These are phyloP conservation scores for Bombus sylvicola DNA, from an alignment of 1,140 invertebrate species.

Conservation along the genomic window DNA sequence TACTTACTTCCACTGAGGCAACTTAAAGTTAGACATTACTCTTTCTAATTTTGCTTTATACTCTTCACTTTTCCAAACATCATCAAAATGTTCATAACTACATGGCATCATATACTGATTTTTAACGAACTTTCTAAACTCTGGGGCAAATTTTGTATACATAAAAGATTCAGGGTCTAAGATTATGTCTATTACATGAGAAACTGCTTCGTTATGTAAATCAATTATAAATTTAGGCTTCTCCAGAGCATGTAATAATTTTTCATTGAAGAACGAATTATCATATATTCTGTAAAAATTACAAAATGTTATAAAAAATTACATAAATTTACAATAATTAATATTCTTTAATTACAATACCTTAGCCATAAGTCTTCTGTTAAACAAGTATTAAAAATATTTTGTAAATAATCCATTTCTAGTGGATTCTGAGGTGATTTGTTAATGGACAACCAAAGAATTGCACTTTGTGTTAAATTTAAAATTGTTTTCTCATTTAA, in stretches of 20 bases:
- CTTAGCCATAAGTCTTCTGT: conserved; percentile 87
- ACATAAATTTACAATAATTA: neutral
- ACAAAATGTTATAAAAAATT: neutral
- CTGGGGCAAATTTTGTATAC: conserved; percentile 82
- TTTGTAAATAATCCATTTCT: conserved; percentile 84
- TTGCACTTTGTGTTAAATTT: conserved; percentile 82
- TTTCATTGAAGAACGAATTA: conserved; percentile 81
- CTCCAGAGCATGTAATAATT: conserved; percentile 80
- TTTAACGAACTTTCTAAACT: conserved; percentile 81
- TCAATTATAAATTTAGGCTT: conserved; percentile 85
- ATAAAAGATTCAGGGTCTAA: conserved; percentile 81
- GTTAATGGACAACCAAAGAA: conserved; percentile 85
- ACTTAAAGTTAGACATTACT: conserved; percentile 68
- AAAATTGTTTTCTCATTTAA: conserved; percentile 80
- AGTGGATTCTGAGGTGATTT: conserved; percentile 82
- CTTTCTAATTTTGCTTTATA: conserved; percentile 70
- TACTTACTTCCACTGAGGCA: conserved; percentile 78
- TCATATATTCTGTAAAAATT: conserved; percentile 80
- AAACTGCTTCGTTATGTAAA: conserved; percentile 87
- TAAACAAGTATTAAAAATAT: conserved; percentile 84
- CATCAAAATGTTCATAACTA: conserved; percentile 84
- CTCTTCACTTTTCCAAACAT: conserved; percentile 81
- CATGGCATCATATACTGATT: conserved; percentile 77
- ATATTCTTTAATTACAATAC: conserved; percentile 58
- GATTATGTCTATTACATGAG: conserved; percentile 84